A percentile compares a stretch with the other conserved stretches of the same genome.
These are phyloP conservation scores for Zaprionus camerounensis DNA, from an alignment of 1,140 invertebrate genomes.

Conservation along the genomic window DNA sequence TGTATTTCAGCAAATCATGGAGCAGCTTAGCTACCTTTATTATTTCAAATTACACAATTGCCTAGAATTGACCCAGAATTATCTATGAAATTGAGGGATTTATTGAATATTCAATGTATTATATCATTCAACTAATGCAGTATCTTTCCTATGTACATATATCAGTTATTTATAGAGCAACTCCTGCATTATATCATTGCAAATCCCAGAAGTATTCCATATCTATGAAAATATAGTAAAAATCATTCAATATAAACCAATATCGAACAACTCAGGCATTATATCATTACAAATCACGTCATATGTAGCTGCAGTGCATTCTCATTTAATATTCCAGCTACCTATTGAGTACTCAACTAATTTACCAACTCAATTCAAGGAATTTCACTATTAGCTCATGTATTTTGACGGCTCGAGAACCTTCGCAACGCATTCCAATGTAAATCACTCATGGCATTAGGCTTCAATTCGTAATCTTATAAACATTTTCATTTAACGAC, in stretches of 20 bases:
- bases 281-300: not conserved
- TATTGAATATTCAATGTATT: not conserved
- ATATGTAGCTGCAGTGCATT: not conserved
- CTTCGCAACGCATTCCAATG: conserved; percentile 1
- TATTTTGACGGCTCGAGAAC: not conserved
- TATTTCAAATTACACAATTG: too few relatives aligned
- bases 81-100: not conserved
- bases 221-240: too few relatives aligned
- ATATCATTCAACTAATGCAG: not conserved
- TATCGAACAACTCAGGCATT: too few relatives aligned
- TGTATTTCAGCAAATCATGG: too few relatives aligned
- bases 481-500: conserved; percentile 14
- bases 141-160: too few relatives aligned
- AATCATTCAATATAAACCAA: too few relatives aligned
- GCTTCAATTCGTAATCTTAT: conserved; percentile 2
- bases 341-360: not conserved
- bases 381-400: not conserved
- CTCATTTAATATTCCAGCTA: not conserved
- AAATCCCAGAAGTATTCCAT: too few relatives aligned
- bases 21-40: too few relatives aligned
- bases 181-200: too few relatives aligned
- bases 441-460: conserved; percentile 7
- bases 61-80: too few relatives aligned
- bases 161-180: too few relatives aligned
- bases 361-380: not conserved